phyloP scores from a whole-genome alignment of 2,888 invertebrate genomes.

The Nematopogon swammerdamellus region DNA sequence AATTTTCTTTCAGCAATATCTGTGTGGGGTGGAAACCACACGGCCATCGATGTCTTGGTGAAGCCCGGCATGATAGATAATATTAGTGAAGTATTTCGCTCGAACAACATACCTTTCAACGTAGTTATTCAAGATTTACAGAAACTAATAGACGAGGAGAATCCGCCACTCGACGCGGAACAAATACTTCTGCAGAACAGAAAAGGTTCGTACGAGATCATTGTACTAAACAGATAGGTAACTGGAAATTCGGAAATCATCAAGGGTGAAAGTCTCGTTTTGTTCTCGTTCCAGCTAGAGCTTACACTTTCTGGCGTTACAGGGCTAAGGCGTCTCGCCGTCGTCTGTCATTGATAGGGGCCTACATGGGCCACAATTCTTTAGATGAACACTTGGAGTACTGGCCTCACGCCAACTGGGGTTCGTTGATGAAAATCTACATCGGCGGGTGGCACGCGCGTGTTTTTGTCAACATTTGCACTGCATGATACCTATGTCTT shows the following conservation, averaged over 20 bases:
- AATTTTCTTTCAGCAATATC: slow-evolving; percentile 49
- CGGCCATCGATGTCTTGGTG: slow-evolving; percentile 68
- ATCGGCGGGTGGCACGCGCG: slow-evolving; percentile 16
- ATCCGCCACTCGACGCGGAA: slow-evolving; percentile 66
- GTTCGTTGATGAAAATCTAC: slow-evolving; percentile 47
- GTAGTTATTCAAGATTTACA: slow-evolving; percentile 78
- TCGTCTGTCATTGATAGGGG: slow-evolving; percentile 38
- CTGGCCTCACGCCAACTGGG: slow-evolving; percentile 61
- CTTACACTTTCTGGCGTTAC: slow-evolving; percentile 58
- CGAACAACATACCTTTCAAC: slow-evolving; percentile 62
- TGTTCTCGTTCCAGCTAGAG: slow-evolving; percentile 54
- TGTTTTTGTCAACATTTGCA: slow-evolving; percentile 1
- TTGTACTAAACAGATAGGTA: no score
- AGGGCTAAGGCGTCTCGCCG: slow-evolving; percentile 34
- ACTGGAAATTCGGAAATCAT: no score
- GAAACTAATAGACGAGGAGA: slow-evolving; percentile 74
- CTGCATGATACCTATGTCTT: slow-evolving; percentile 3
- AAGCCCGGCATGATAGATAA: slow-evolving; percentile 60
- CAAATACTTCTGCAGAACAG: slow-evolving; percentile 67
- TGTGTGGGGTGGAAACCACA: slow-evolving; percentile 63
- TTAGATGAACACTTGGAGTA: slow-evolving; percentile 55
- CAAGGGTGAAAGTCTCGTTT: slow-evolving; percentile 10
- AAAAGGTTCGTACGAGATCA: slow-evolving; percentile 50
- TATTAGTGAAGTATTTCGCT: slow-evolving; percentile 59
- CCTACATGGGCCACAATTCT: slow-evolving; percentile 53